These are phyloP conservation scores for Drosophila gaucha DNA, from an alignment of 2,888 invertebrate genomes.

Conservation along the genomic window DNA sequence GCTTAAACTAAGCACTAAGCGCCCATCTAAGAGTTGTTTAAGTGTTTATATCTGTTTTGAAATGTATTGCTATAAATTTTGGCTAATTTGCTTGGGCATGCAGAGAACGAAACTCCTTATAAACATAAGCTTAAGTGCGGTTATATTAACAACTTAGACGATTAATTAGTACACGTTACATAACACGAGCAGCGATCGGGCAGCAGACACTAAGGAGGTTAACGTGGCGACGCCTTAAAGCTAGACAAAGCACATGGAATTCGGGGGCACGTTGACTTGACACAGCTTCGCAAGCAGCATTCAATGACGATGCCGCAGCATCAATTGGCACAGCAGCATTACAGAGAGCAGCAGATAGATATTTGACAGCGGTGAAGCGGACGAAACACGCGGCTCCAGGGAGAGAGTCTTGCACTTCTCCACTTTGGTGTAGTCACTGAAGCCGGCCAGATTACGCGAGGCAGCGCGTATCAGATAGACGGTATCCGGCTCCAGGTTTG, in stretches of 20 bases:
- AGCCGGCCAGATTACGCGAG: constrained; percentile 86
- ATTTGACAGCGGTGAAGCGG: constrained; percentile 33
- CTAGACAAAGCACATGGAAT: constrained; percentile 68
- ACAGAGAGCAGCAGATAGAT: constrained; percentile 23
- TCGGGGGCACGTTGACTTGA: constrained; percentile 7
- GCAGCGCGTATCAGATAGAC: constrained; percentile 86
- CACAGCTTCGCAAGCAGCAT: constrained; percentile 13
- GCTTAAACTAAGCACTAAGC: constrained; percentile 24
- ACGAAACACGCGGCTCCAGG: constrained; percentile 77
- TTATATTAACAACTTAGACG: constrained; percentile 49
- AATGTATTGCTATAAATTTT: constrained; percentile 17
- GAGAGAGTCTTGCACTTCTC: constrained; percentile 82
- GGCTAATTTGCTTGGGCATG: constrained; percentile 23
- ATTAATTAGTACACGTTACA: constrained; percentile 37
- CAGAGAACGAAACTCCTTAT: constrained; percentile 7
- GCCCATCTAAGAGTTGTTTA: constrained; percentile 16
- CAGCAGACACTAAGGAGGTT: constrained; percentile 51
- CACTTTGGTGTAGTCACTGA: constrained; percentile 84
- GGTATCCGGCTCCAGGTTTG: constrained; percentile 85
- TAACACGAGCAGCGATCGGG: constrained; percentile 33
- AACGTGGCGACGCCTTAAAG: constrained; percentile 57
- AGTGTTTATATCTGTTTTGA: constrained; percentile 8
- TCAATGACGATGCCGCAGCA: constrained; percentile 41
- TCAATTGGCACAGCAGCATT: constrained; percentile 11
- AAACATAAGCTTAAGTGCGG: constrained; percentile 25